phyloP scores from a whole-genome alignment of 2,888 invertebrate genomes.

The Melipona bicolor region DNA sequence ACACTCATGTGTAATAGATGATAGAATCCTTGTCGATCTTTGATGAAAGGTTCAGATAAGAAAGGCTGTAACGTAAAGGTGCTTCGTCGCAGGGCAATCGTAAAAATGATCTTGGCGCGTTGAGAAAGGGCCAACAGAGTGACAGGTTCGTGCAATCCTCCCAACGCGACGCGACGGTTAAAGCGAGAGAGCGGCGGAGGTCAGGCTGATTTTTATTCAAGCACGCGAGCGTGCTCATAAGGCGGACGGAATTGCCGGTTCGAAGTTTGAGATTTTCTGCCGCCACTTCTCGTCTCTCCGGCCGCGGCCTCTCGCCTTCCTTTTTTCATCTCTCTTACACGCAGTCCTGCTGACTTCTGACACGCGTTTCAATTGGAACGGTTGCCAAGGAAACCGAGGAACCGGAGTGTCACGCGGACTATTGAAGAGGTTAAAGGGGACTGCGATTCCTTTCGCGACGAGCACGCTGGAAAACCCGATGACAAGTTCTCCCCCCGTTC shows the following conservation, averaged over 20 bases:
- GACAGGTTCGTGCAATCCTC: neutral
- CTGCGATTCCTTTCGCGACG: slow-evolving; percentile 70
- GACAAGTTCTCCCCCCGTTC: neutral
- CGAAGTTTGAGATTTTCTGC: slow-evolving; percentile 82
- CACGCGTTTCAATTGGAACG: slow-evolving; percentile 81
- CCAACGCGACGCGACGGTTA: neutral
- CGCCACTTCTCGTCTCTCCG: slow-evolving; percentile 68
- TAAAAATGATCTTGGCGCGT: neutral
- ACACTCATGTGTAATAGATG: too few relatives aligned
- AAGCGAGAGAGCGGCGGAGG: neutral
- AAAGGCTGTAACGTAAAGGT: too few relatives aligned
- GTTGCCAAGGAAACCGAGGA: slow-evolving; percentile 82
- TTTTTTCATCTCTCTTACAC: slow-evolving; percentile 67
- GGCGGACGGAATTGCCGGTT: slow-evolving; percentile 78
- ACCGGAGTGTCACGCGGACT: slow-evolving; percentile 80
- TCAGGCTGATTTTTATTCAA: slow-evolving; percentile 41
- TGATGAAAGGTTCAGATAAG: too few relatives aligned
- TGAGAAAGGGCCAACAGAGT: neutral
- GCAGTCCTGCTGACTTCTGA: slow-evolving; percentile 76
- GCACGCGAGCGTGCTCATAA: slow-evolving; percentile 27
- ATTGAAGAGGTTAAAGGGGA: slow-evolving; percentile 82
- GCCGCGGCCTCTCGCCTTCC: slow-evolving; percentile 60
- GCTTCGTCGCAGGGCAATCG: too few relatives aligned
- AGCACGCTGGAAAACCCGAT: slow-evolving; percentile 58
- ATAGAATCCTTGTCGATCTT: too few relatives aligned